Percentiles rank a stretch among this genome's conserved stretches.
phyloP scores from a whole-genome alignment of 2,888 invertebrate genomes.

The Brenthis daphne region DNA sequence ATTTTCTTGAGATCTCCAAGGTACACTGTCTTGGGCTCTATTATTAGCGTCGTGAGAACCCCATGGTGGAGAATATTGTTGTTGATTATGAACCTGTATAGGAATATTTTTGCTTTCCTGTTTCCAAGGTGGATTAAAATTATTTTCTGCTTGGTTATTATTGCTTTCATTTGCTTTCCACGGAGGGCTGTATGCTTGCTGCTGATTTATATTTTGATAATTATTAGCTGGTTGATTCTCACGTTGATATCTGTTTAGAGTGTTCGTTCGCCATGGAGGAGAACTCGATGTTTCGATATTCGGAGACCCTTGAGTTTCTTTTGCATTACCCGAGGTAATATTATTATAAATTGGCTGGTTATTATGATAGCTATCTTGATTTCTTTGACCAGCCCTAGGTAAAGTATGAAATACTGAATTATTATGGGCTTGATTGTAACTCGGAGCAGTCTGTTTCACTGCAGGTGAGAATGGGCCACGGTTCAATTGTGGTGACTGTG shows the following conservation, averaged over 20 bases:
- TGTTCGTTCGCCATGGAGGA: constrained; percentile 71
- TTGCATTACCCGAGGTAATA: constrained; percentile 56
- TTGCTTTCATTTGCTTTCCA: constrained; percentile 65
- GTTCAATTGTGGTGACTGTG: constrained; percentile 55
- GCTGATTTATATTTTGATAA: constrained; percentile 53
- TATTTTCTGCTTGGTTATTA: constrained; percentile 56
- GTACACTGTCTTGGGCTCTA: constrained; percentile 53
- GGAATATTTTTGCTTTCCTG: constrained; percentile 56
- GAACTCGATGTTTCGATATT: constrained; percentile 51
- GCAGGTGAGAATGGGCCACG: constrained; percentile 61
- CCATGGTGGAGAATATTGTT: constrained; percentile 65
- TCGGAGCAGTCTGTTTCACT: constrained; percentile 57
- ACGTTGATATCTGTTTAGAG: constrained; percentile 61
- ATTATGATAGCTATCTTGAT: constrained; percentile 53
- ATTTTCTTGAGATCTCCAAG: constrained; percentile 59
- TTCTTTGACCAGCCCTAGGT: constrained; percentile 63
- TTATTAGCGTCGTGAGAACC: constrained; percentile 60
- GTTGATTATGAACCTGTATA: constrained; percentile 47
- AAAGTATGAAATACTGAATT: constrained; percentile 65
- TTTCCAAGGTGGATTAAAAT: constrained; percentile 61
- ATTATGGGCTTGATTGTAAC: constrained; percentile 55
- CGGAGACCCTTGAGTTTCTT: constrained; percentile 52
- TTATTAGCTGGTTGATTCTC: constrained; percentile 59
- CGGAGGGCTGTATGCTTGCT: constrained; percentile 61
- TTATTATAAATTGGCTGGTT: constrained; percentile 54